A percentile compares a stretch with the other conserved stretches of the same genome.
These are phyloP conservation scores for Dendrocincla fuliginosa DNA, from an alignment of 2,797 vertebrate species.

Conservation along the genomic window DNA sequence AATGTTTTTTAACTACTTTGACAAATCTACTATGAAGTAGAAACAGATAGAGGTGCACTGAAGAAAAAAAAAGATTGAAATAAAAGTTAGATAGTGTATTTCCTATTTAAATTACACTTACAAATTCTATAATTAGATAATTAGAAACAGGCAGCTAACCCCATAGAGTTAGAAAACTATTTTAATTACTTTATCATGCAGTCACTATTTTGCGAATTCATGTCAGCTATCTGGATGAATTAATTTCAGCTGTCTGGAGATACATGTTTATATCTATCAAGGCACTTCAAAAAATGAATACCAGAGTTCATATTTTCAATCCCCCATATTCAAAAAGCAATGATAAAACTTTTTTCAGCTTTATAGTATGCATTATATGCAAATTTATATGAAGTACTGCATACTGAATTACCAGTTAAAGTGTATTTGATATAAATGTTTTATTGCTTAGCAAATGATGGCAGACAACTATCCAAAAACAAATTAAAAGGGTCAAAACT, in stretches of 20 bases:
- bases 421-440: conserved; percentile 13
- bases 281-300: neutral
- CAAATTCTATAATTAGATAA: neutral
- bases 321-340: neutral
- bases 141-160: neutral
- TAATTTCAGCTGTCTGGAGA: neutral
- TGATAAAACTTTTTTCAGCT: neutral
- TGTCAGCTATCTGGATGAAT: neutral
- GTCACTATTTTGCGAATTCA: neutral
- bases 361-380: neutral
- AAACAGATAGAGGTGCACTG: neutral
- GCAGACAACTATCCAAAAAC: neutral
- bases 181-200: neutral
- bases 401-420: neutral
- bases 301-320: neutral
- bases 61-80: neutral
- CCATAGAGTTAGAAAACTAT: neutral
- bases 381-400: neutral
- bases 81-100: neutral
- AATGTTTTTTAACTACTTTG: neutral
- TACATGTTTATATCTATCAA: neutral
- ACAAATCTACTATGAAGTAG: neutral
- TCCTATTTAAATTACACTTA: neutral
- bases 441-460: neutral
- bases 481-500: neutral